phyloP scores from a whole-genome alignment of 2,113 vertebrate genomes.

The Pipa parva region DNA sequence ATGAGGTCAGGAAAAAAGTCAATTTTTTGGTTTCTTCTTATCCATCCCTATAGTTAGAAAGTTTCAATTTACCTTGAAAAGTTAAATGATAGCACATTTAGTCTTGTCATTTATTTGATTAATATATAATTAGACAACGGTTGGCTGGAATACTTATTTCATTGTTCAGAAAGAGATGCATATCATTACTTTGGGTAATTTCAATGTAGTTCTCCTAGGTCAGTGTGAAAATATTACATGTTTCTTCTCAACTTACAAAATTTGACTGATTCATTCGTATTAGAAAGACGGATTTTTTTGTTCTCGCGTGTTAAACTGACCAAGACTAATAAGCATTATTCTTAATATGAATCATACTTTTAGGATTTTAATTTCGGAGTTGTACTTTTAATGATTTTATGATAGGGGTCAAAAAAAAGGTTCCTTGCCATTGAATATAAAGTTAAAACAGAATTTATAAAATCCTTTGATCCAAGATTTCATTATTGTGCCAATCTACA shows the following conservation, averaged over 20 bases:
- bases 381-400: too few relatives aligned
- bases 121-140: not conserved
- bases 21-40: not conserved
- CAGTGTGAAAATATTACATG: not conserved
- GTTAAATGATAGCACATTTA: not conserved
- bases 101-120: conserved; percentile 4
- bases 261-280: not conserved
- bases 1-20: not conserved
- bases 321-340: not conserved
- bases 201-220: not conserved
- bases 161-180: conserved; percentile 3
- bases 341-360: too few relatives aligned
- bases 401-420: too few relatives aligned
- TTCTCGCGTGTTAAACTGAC: not conserved
- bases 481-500: too few relatives aligned
- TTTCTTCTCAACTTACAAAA: not conserved
- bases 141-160: too few relatives aligned
- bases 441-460: too few relatives aligned
- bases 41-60: not conserved
- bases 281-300: not conserved
- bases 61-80: conserved; percentile 1
- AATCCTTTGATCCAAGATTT: too few relatives aligned
- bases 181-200: conserved; percentile 3
- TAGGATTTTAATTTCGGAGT: too few relatives aligned
- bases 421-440: too few relatives aligned